Evolutionary conservation across 2,888 invertebrate species (phyloP), one percentile per base, ranked within the genome.

Genomic region (Campopleginae sp.): DNA sequence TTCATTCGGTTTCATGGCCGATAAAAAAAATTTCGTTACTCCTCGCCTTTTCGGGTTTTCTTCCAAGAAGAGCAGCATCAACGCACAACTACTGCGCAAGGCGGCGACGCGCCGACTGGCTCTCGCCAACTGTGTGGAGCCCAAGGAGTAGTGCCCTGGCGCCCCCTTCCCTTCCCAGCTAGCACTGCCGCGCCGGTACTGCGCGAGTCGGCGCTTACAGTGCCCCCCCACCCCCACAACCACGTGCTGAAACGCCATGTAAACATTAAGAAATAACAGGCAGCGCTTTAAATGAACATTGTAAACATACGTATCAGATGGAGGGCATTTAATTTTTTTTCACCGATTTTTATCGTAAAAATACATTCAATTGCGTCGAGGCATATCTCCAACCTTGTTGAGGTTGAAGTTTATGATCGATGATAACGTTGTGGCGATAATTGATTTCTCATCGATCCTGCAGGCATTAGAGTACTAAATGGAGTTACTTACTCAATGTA

Each of bases 91-190:
- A 23, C 27, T 8, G 58, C 19, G 31, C 5, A 48, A 48, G 61
- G 27, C 58, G 58, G 33, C 66, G 58, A 42, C 66, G 65, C 75
- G 70, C 84, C 63, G 75, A 74, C 79, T 61, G 58, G 8, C 2
- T 42, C 17, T 10, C 48, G 14, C 0, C 8, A 27, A 19, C 14
- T 3, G n/a, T 8, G 46, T n/a, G 6, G 23, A 44, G 17, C 19
- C 27, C 65, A 17, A 38, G 6, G 10, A 31, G 5, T 44, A 44
- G 14, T 27, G 38, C 66, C 23, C 31, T 44, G 82, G 44, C 80
- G 63, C 65, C 31, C 75, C 70, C 31, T 6, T 17, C 70, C 10
- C 38, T 72, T 33, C 80, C 82, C 76, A 46, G 17, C 77, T 75
- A 65, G 68, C 58, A 68, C 70, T 8, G 51, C 19, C 61, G 33